Percentiles rank a stretch among this genome's conserved stretches.
These are phyloP conservation scores for Acropternis orthonyx DNA, from an alignment of 2,797 vertebrate genomes.

Conservation along the genomic window DNA sequence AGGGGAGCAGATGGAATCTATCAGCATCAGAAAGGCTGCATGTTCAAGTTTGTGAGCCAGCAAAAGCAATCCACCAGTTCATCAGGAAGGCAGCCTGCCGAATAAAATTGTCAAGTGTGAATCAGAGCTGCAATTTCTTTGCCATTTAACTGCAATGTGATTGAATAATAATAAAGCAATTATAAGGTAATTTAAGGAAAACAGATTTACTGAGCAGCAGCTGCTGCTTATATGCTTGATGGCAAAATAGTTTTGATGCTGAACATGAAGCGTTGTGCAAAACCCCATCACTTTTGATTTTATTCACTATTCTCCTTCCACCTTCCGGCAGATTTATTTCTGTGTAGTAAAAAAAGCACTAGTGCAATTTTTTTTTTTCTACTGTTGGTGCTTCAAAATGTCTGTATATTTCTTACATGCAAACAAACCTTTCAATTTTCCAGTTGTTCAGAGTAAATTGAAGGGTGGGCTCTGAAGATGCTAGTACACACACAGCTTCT, in stretches of 20 bases:
- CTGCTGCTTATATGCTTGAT: neutral
- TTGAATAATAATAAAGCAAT: neutral
- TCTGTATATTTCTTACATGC: neutral
- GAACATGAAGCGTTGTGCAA: neutral
- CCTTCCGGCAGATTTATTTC: neutral
- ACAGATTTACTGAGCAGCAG: neutral
- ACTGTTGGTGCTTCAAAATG: neutral
- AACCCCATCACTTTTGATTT: neutral
- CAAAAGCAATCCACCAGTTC: neutral
- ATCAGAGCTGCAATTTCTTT: neutral
- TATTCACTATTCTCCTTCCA: neutral
- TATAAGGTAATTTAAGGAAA: neutral
- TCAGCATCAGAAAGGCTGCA: slow-evolving; percentile 56
- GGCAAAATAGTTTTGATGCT: neutral
- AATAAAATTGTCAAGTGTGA: neutral
- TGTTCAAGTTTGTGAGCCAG: slow-evolving; percentile 25
- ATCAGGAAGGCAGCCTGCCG: neutral
- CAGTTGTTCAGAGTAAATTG: neutral
- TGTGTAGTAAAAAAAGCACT: neutral
- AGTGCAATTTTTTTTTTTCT: neutral
- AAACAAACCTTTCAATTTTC: neutral
- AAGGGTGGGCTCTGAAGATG: neutral
- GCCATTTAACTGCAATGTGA: neutral
- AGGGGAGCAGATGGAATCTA: slow-evolving; percentile 70
- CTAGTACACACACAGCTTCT: neutral